Conservation (phyloP, 1,140 invertebrate genomes). For the Neuroterus valhalla region DNA sequence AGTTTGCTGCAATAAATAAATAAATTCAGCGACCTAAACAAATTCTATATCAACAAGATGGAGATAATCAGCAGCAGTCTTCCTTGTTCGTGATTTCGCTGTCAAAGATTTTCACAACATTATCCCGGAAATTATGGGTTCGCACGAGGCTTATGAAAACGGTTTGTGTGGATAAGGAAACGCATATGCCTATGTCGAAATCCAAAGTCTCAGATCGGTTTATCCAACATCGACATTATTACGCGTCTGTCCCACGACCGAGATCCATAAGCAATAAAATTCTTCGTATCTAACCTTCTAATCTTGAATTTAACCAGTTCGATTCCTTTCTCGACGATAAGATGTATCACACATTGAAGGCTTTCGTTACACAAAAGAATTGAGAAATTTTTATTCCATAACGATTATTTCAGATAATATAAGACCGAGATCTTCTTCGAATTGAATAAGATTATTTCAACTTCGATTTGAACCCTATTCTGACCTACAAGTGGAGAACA, state of each 20-base stretch:
- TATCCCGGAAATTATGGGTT: conserved; percentile 20
- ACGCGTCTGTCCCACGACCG: conserved; percentile 9
- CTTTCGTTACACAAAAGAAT: too few species aligned
- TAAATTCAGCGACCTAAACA: not conserved
- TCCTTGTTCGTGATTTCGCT: not conserved
- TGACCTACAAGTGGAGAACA: too few species aligned
- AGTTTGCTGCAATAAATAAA: too few species aligned
- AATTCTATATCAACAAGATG: not conserved
- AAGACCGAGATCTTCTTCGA: too few species aligned
- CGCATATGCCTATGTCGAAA: not conserved
- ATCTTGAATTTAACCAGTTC: conserved; percentile 5
- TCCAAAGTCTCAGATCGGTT: not conserved
- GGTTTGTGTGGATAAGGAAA: conserved; percentile 7
- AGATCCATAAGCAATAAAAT: not conserved
- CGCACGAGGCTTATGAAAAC: conserved; percentile 2
- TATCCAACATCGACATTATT: not conserved
- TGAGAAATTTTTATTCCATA: too few species aligned
- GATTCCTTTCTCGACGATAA: not conserved
- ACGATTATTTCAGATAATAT: too few species aligned
- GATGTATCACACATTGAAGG: not conserved
- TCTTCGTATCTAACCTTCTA: not conserved
- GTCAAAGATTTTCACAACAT: conserved; percentile 3
- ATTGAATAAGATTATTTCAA: too few species aligned
- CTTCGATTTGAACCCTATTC: too few species aligned
- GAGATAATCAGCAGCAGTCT: not conserved